These are phyloP conservation scores for Laothoe populi DNA, from an alignment of 2,888 invertebrate genomes.

Conservation along the genomic window DNA sequence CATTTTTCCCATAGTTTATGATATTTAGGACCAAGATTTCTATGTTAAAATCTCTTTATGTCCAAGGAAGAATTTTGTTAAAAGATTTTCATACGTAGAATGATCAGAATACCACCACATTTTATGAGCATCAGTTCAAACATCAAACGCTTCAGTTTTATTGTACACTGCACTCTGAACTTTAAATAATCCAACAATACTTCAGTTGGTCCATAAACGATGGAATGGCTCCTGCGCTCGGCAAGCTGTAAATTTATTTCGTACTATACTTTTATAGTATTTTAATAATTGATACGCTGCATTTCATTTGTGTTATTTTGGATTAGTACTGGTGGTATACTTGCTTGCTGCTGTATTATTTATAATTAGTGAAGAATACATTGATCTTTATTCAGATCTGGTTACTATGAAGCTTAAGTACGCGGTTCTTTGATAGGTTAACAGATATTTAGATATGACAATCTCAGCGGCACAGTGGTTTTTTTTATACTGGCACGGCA, in stretches of 20 bases:
- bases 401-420: too few species aligned
- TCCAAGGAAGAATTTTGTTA: not conserved
- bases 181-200: constrained; percentile 33
- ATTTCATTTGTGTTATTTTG: not conserved
- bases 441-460: too few species aligned
- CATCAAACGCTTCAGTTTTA: constrained; percentile 21
- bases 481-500: too few species aligned
- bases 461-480: too few species aligned
- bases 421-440: too few species aligned
- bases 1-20: too few species aligned
- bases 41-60: not conserved
- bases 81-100: not conserved
- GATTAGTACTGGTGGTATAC: not conserved
- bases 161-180: constrained; percentile 30
- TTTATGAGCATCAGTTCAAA: constrained; percentile 6
- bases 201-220: constrained; percentile 32
- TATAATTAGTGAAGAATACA: too few species aligned
- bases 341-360: not conserved
- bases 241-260: constrained; percentile 48
- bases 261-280: constrained; percentile 30
- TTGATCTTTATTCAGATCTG: too few species aligned
- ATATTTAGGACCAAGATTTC: too few species aligned
- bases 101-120: not conserved
- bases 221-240: constrained; percentile 38
- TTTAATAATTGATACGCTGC: constrained; percentile 7